A percentile compares a stretch with the other conserved stretches of the same genome.
Evolutionary conservation across 1,140 invertebrate genomes (phyloP).

Genomic region (Melipona quadrifasciata): DNA sequence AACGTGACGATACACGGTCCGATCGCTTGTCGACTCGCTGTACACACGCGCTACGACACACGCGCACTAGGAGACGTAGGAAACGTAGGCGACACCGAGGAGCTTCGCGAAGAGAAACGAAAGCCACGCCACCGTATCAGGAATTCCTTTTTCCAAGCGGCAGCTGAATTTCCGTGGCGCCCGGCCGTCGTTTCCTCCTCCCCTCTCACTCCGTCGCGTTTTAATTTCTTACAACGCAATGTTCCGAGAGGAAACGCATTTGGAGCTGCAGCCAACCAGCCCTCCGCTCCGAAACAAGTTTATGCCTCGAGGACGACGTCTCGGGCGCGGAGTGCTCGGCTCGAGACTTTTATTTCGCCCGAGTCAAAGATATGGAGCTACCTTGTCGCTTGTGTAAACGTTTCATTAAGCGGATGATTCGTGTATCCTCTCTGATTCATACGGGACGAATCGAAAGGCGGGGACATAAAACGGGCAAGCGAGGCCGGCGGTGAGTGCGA

Average conservation of each 20-base stretch:
- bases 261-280: neutral
- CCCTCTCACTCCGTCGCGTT: neutral
- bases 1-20: neutral
- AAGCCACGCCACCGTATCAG: constrained; percentile 47
- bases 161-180: constrained; percentile 34
- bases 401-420: constrained; percentile 24
- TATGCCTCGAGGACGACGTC: constrained; percentile 6
- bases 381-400: constrained; percentile 29
- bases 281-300: constrained; percentile 20
- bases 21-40: neutral
- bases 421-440: constrained; percentile 10
- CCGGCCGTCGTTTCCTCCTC: neutral
- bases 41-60: neutral
- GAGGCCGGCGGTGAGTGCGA: neutral
- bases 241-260: constrained; percentile 26
- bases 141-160: constrained; percentile 59
- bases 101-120: constrained; percentile 30
- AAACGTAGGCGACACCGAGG: constrained; percentile 51
- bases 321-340: neutral
- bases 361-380: neutral
- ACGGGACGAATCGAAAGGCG: neutral
- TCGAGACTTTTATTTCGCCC: constrained; percentile 18
- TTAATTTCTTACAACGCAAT: constrained; percentile 56
- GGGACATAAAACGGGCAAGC: neutral
- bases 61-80: constrained; percentile 4